Evolutionary conservation across 2,797 vertebrate genomes (phyloP).

Genomic region (Chrosomus eos): DNA sequence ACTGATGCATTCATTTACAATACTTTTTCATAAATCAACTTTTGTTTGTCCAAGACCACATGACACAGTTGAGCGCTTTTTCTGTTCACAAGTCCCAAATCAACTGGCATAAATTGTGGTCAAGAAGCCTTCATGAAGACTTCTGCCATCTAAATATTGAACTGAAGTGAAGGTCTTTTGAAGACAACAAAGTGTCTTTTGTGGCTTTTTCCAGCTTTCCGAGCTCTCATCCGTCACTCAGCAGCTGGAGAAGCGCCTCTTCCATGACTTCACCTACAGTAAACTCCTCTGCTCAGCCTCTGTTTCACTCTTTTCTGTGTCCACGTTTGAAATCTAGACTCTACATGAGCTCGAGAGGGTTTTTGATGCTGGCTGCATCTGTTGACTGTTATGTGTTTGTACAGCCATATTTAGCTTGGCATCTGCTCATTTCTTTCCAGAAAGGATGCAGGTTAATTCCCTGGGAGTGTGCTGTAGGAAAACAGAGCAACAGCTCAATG

Average conservation of each 20-base stretch:
- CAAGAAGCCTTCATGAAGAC: not conserved
- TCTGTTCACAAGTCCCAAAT: not conserved
- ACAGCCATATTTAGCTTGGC: not conserved
- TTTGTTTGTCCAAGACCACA: constrained; percentile 14
- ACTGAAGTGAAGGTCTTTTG: constrained; percentile 26
- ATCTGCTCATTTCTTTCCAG: not conserved
- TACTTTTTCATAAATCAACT: not conserved
- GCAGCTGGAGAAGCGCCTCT: constrained; percentile 18
- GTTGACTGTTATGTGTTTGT: not conserved
- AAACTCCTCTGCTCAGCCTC: constrained; percentile 26
- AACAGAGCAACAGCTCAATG: constrained; percentile 2
- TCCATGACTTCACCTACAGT: constrained; percentile 26
- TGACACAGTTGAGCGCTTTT: not conserved
- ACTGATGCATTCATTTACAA: not conserved
- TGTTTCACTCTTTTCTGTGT: not conserved
- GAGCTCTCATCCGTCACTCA: constrained; percentile 4
- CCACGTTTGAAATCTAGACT: not conserved
- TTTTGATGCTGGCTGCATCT: not conserved
- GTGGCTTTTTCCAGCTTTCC: constrained; percentile 27
- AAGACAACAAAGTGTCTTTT: constrained; percentile 40
- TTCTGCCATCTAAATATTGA: not conserved
- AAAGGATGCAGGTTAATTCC: constrained; percentile 38
- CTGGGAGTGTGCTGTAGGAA: not conserved
- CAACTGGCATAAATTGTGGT: not conserved
- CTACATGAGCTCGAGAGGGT: not conserved